phyloP scores from a whole-genome alignment of 1,140 invertebrate species.

The Latrodectus geometricus region DNA sequence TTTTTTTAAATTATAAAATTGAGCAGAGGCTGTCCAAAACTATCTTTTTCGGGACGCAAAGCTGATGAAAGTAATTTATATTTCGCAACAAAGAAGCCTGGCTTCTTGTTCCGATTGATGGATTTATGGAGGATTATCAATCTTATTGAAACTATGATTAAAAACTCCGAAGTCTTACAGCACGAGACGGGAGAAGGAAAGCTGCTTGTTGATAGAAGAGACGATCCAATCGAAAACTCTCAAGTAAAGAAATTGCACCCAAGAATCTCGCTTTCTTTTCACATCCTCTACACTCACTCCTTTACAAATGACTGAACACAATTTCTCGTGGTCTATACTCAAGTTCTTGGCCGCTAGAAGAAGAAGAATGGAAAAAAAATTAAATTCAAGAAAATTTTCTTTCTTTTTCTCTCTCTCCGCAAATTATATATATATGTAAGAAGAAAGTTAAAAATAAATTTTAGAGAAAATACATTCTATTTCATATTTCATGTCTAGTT shows the following conservation, averaged over 20 bases:
- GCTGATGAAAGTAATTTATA: too few species aligned
- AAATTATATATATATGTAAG: too few species aligned
- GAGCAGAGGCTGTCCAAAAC: too few species aligned
- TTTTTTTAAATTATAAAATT: too few species aligned
- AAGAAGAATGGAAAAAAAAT: neutral
- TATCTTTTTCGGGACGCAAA: too few species aligned
- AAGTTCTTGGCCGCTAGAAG: constrained; percentile 34
- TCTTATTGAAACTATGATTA: neutral
- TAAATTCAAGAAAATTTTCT: neutral
- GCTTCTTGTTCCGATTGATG: too few species aligned
- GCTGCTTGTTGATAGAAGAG: constrained; percentile 47
- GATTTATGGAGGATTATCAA: too few species aligned
- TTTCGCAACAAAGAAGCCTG: too few species aligned
- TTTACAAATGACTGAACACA: constrained; percentile 11
- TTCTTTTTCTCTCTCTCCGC: neutral
- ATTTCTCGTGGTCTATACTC: constrained; percentile 30
- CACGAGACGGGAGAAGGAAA: constrained; percentile 53
- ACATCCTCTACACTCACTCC: constrained; percentile 20
- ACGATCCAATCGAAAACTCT: constrained; percentile 55
- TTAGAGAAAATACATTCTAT: too few species aligned
- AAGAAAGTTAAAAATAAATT: too few species aligned
- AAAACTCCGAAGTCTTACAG: constrained; percentile 32
- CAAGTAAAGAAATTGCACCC: constrained; percentile 51
- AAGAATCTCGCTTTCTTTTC: constrained; percentile 65
- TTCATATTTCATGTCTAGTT: too few species aligned